Evolutionary conservation across 2,797 vertebrate species (phyloP), one percentile per base, ranked within the genome.

Genomic region (Enteromius anoplus): DNA sequence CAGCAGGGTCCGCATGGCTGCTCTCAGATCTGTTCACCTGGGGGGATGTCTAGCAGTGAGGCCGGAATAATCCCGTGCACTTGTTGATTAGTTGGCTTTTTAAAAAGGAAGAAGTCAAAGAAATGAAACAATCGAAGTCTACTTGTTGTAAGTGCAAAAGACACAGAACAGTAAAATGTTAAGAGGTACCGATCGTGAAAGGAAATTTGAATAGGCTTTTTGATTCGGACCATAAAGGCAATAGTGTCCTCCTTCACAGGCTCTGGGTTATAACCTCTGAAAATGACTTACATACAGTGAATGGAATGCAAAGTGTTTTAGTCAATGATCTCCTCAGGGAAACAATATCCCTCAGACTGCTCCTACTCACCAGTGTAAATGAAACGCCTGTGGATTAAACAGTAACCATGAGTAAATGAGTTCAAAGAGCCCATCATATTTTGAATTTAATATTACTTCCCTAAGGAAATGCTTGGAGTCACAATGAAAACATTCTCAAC

Each of bases 1-100:
- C 95, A 94, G 95, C 92, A 95, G 93, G 95, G 95, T 96, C 94
- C 94, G 94, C 65, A 87, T 34, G 66, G 73, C 51, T 84, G 77
- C 49, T 47, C 76, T 80, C 34, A 75, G 95, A 95, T 91, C 88
- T 76, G 87, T 89, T 89, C 89, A 93, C 92, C 91, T 89, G 88
- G 90, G 29, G 92, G 92, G 90, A 91, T 49, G 90, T 91, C 90
- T 90, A 89, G 90, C 90, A 90, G 91, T 90, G 88, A 87, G 90
- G 88, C 90, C 83, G 89, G 91, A 93, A 90, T 92, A 93, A 93
- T 92, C 90, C 91, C 87, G 91, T 87, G 89, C 91, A 88, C 92
- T 91, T 93, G 92, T 93, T 93, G 91, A 92, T 93, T 92, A 93
- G 80, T 89, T 88, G 91, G 88, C 91, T 91, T 93, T 91, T 93